Conservation (phyloP, 2,888 invertebrate species). For the Troides helena region DNA sequence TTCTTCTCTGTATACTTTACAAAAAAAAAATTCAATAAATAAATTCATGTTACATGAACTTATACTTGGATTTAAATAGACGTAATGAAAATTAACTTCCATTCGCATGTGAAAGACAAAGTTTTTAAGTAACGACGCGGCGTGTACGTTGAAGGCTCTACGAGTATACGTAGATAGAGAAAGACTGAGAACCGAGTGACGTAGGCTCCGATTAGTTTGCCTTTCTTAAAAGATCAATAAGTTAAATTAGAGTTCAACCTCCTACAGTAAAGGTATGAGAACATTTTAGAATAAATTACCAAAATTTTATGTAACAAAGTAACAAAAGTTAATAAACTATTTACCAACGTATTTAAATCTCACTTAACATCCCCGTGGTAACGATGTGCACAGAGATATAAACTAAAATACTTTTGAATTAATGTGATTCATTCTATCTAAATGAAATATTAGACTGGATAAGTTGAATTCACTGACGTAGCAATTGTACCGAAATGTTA, state of each 20-base stretch:
- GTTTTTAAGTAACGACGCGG: slow-evolving; percentile 1
- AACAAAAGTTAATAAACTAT: not conserved
- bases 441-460: slow-evolving; percentile 15
- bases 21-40: not conserved
- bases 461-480: slow-evolving; percentile 21
- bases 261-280: not conserved
- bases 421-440: slow-evolving; percentile 6
- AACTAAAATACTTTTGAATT: not conserved
- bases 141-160: not conserved
- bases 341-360: not conserved
- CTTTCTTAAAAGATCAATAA: slow-evolving; percentile 27
- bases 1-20: not conserved
- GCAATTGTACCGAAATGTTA: slow-evolving; percentile 6
- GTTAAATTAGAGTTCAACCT: slow-evolving; percentile 9
- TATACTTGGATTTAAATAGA: not conserved
- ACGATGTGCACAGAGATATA: not conserved
- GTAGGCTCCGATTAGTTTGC: slow-evolving; percentile 21
- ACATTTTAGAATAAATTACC: not conserved
- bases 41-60: not conserved
- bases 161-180: slow-evolving; percentile 8
- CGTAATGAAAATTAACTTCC: not conserved
- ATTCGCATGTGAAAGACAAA: slow-evolving; percentile 3
- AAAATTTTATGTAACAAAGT: not conserved
- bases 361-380: not conserved
- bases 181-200: slow-evolving; percentile 17